Evolutionary conservation across 2,888 invertebrate species (phyloP).

Genomic region (Himalopsyche kuldschensis): DNA sequence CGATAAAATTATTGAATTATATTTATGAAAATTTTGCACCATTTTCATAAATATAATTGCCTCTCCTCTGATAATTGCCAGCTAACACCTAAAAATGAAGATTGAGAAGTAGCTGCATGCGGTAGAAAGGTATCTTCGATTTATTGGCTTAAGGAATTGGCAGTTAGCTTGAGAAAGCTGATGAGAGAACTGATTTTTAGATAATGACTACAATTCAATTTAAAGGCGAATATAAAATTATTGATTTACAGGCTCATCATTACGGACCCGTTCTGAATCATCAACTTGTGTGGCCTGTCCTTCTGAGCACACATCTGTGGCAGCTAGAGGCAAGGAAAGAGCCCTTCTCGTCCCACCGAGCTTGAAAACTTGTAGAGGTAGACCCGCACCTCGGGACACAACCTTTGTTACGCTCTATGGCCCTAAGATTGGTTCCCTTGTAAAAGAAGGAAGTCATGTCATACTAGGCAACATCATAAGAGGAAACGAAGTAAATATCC

Average conservation of each 20-base stretch:
- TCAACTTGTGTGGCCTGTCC: slow-evolving; percentile 52
- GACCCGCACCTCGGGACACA: slow-evolving; percentile 45
- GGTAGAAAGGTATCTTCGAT: too few species aligned
- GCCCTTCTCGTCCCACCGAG: slow-evolving; percentile 49
- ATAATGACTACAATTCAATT: too few species aligned
- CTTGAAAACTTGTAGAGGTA: slow-evolving; percentile 46
- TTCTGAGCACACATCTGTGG: slow-evolving; percentile 51
- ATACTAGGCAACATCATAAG: slow-evolving; percentile 49
- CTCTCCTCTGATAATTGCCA: too few species aligned
- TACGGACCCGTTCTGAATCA: background rate
- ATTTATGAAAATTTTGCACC: too few species aligned
- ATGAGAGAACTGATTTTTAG: too few species aligned
- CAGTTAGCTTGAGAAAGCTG: too few species aligned
- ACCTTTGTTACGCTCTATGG: slow-evolving; percentile 51
- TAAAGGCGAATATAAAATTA: too few species aligned
- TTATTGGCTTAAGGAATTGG: too few species aligned
- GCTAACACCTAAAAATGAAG: too few species aligned
- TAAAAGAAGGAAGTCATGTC: slow-evolving; percentile 51
- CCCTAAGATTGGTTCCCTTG: slow-evolving; percentile 50
- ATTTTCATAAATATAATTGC: too few species aligned
- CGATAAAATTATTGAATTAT: too few species aligned
- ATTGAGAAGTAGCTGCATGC: too few species aligned
- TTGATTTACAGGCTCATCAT: background rate
- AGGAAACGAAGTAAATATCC: slow-evolving; percentile 46
- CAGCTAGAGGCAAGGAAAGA: slow-evolving; percentile 48